Conservation (phyloP, 2,888 invertebrate genomes). For the Chromoteleia sp. region DNA sequence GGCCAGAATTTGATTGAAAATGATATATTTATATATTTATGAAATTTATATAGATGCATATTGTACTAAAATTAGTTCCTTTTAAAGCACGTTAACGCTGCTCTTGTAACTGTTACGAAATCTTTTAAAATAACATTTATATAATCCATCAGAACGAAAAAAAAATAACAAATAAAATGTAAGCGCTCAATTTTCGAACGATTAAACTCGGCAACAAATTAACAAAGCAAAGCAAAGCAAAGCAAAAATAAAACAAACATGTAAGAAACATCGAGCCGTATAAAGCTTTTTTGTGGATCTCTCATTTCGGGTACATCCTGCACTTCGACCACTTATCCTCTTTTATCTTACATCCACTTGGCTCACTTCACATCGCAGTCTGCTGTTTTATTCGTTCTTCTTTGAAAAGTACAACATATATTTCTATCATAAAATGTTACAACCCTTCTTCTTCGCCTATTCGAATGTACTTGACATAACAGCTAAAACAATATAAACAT, state of each 20-base stretch:
- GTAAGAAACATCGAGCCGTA: slow-evolving; percentile 12
- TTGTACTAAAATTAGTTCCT: too few relatives aligned
- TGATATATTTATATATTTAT: too few relatives aligned
- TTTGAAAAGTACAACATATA: slow-evolving; percentile 57
- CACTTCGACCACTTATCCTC: slow-evolving; percentile 53
- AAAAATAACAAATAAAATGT: not conserved
- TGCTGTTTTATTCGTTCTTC: slow-evolving; percentile 28
- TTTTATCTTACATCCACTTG: slow-evolving; percentile 54
- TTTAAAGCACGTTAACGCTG: too few relatives aligned
- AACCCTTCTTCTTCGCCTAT: slow-evolving; percentile 44
- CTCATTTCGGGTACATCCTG: slow-evolving; percentile 48
- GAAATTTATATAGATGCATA: too few relatives aligned
- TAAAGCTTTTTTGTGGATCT: slow-evolving; percentile 51
- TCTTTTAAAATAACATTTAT: too few relatives aligned
- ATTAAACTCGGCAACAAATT: slow-evolving; percentile 31
- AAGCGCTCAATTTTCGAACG: slow-evolving; percentile 6
- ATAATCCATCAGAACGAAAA: too few relatives aligned
- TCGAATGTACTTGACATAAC: slow-evolving; percentile 50
- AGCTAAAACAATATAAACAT: slow-evolving; percentile 55
- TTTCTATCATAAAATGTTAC: slow-evolving; percentile 58
- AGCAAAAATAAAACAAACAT: slow-evolving; percentile 8
- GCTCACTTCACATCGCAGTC: slow-evolving; percentile 44
- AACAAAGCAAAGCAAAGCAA: slow-evolving; percentile 10
- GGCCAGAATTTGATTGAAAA: too few relatives aligned
- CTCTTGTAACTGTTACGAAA: too few relatives aligned